phyloP scores from a whole-genome alignment of 2,888 invertebrate species.

The Leptinotarsa tumamoca region DNA sequence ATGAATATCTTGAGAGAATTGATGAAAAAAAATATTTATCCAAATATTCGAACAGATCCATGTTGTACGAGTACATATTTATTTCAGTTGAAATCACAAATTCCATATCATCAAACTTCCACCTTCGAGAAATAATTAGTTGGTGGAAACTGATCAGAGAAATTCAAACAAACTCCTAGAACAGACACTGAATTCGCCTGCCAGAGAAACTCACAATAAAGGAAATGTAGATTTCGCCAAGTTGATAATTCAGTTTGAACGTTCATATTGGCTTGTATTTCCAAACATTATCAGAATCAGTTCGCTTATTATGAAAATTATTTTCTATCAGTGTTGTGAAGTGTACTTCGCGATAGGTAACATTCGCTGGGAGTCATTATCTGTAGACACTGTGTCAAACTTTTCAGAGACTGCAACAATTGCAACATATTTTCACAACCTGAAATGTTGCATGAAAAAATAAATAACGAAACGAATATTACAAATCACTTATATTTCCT shows the following conservation, averaged over 20 bases:
- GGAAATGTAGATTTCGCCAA: slow-evolving; percentile 49
- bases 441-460: not conserved
- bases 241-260: slow-evolving; percentile 51
- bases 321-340: slow-evolving; percentile 32
- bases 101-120: not conserved
- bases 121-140: slow-evolving; percentile 28
- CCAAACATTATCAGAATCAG: slow-evolving; percentile 44
- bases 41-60: too few relatives aligned
- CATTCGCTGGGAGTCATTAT: slow-evolving; percentile 14
- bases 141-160: slow-evolving; percentile 37
- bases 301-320: slow-evolving; percentile 31
- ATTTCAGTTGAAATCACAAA: too few relatives aligned
- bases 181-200: slow-evolving; percentile 40
- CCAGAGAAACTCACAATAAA: slow-evolving; percentile 48
- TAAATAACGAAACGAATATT: too few relatives aligned
- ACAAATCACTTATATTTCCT: too few relatives aligned
- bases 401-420: not conserved
- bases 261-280: slow-evolving; percentile 49
- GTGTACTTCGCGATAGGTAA: slow-evolving; percentile 29
- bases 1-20: too few relatives aligned
- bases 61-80: too few relatives aligned
- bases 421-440: not conserved
- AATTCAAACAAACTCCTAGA: slow-evolving; percentile 31
- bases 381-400: not conserved
- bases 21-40: too few relatives aligned